Evolutionary conservation across 2,888 invertebrate genomes (phyloP), one percentile per base, ranked within the genome.

Genomic region (Urechis unicinctus): DNA sequence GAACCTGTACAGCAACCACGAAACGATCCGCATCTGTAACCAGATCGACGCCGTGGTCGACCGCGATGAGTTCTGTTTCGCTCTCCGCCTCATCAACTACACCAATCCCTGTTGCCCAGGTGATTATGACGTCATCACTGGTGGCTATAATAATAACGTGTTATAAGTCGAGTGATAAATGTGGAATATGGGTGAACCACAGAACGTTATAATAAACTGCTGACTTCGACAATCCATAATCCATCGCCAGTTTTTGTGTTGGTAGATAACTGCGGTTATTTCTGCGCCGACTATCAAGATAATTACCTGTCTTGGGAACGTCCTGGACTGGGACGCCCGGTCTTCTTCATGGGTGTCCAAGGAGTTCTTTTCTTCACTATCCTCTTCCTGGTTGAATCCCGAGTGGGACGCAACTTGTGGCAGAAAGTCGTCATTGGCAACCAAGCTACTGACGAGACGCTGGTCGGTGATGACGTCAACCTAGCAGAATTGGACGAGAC

Each of bases 291-390:
- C 44, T 78, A 71, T 68, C 70, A 74, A 1, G 69, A 80, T 13
- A 78, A 85, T 0, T 85, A 83, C 69, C 85, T 86, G 63, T 81
- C 82, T 0, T 88, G 88, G 86, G 79, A 83, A 25, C 74, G 80
- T 26, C 86, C 87, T 0, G 91, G 90, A 1, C 82, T 90, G 36
- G 81, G 87, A 28, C 81, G 85, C 1, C 86, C 88, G 75, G 61
- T 88, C 1, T 52, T 84, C 0, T 84, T 84, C 66, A 82, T 88
- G 69, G 55, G 82, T 1, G 42, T 77, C 0, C 81, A 84, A 2
- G 83, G 85, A 4, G 53, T 83, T 0, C 50, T 85, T 0, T 81
- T 85, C 56, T 86, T 88, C 75, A n/a, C 72, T 0, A 57, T 88
- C 0, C 77, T 90, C 9, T 79, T 88, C 59, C 55, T 85, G 2